A percentile compares a stretch with the other conserved stretches of the same genome.
These are phyloP conservation scores for Leptogaster cylindrica DNA, from an alignment of 2,888 invertebrate species.

Conservation along the genomic window DNA sequence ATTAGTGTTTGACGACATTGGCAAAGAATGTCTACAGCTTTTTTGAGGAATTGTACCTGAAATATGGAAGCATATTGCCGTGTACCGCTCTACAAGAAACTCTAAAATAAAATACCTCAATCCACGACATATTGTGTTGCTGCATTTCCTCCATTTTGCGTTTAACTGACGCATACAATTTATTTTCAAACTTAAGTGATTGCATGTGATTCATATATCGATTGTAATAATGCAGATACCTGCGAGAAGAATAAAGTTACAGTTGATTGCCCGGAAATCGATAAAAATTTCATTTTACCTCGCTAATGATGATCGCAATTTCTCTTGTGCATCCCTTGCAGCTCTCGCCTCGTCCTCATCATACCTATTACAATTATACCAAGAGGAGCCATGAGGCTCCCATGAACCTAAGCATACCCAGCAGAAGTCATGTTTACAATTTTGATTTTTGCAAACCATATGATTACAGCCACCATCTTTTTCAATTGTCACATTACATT, in stretches of 20 bases:
- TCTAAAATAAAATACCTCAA: constrained; percentile 71
- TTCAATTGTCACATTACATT: constrained; percentile 96
- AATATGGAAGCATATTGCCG: constrained; percentile 40
- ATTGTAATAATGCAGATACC: constrained; percentile 98
- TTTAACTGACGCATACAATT: constrained; percentile 93
- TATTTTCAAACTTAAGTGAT: constrained; percentile 95
- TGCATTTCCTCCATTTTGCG: constrained; percentile 99
- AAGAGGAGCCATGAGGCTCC: constrained; percentile 98
- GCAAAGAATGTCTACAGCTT: constrained; percentile 96
- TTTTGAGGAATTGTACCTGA: constrained; percentile 95
- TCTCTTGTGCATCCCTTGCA: constrained; percentile 94
- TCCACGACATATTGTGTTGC: constrained; percentile 99
- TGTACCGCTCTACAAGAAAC: neutral
- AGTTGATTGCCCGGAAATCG: neutral
- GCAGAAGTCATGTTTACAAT: constrained; percentile 97
- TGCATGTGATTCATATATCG: constrained; percentile 99
- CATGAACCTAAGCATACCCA: constrained; percentile 99
- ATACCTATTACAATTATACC: constrained; percentile 98
- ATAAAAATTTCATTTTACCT: constrained; percentile 70
- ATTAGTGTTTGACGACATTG: constrained; percentile 97
- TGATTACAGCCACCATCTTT: constrained; percentile 99
- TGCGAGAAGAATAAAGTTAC: constrained; percentile 54
- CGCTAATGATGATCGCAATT: constrained; percentile 90
- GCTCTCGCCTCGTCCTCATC: constrained; percentile 97
- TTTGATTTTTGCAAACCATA: constrained; percentile 98